Percentiles rank a stretch among this genome's conserved stretches.
phyloP scores from a whole-genome alignment of 2,888 invertebrate genomes.

The Drosophila suboccidentalis region DNA sequence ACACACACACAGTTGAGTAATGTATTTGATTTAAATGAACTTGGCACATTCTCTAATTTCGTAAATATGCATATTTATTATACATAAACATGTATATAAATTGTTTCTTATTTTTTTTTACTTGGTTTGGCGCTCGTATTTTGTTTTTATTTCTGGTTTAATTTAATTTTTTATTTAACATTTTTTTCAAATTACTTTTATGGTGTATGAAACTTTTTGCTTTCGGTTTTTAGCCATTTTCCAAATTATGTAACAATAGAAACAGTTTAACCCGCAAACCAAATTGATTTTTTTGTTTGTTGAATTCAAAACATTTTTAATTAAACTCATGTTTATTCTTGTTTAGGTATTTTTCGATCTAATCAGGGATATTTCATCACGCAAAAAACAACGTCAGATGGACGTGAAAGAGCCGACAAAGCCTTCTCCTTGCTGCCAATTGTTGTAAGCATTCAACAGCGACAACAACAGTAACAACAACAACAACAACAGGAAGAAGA shows the following conservation, averaged over 20 bases:
- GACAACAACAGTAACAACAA: slow-evolving; percentile 27
- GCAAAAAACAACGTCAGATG: slow-evolving; percentile 86
- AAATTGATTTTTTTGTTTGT: neutral
- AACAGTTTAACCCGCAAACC: slow-evolving; percentile 25
- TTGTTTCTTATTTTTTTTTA: neutral
- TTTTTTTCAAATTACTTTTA: slow-evolving; percentile 16
- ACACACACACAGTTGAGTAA: slow-evolving; percentile 7
- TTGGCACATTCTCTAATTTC: slow-evolving; percentile 5
- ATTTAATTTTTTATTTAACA: slow-evolving; percentile 5
- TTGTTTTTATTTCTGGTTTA: slow-evolving; percentile 8
- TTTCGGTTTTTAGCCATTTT: slow-evolving; percentile 50
- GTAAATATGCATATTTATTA: neutral
- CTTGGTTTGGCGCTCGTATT: slow-evolving; percentile 16
- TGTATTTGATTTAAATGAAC: slow-evolving; percentile 9
- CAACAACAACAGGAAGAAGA: slow-evolving; percentile 21
- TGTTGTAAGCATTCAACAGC: slow-evolving; percentile 81
- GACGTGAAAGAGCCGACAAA: slow-evolving; percentile 85
- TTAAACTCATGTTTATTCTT: slow-evolving; percentile 4
- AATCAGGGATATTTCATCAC: slow-evolving; percentile 86
- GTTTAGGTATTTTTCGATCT: slow-evolving; percentile 86
- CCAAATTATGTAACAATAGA: slow-evolving; percentile 55
- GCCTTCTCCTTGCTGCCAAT: slow-evolving; percentile 86
- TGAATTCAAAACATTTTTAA: neutral
- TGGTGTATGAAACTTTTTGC: slow-evolving; percentile 57
- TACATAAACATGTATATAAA: neutral